phyloP scores from a whole-genome alignment of 2,113 vertebrate genomes.

The Chaetura pelagica region DNA sequence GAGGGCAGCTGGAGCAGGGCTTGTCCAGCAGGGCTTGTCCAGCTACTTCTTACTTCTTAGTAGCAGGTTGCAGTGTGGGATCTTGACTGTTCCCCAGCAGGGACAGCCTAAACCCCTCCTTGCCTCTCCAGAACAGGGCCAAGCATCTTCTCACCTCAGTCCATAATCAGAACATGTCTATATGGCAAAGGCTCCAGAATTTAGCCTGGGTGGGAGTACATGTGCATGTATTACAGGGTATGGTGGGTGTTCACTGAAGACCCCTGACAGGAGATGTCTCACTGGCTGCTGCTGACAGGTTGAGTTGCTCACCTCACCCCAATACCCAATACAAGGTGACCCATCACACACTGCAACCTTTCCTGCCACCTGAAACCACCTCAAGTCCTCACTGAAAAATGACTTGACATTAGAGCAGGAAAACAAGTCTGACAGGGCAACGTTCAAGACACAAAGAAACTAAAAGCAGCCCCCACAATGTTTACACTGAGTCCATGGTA shows the following conservation, averaged over 20 bases:
- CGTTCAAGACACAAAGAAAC: not conserved
- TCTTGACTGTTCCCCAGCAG: too few species aligned
- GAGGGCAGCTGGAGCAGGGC: not conserved
- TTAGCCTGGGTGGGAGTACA: not conserved
- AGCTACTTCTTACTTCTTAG: too few species aligned
- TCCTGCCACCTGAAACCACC: not conserved
- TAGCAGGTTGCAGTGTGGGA: too few species aligned
- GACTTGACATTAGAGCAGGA: not conserved
- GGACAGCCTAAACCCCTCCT: rapidly evolving
- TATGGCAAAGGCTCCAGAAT: not conserved
- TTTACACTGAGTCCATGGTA: rapidly evolving
- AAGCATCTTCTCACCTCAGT: not conserved
- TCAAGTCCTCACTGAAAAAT: not conserved
- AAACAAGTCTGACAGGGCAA: not conserved
- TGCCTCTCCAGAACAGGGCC: not conserved
- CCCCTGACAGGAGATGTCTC: not conserved
- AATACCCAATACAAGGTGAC: too few species aligned
- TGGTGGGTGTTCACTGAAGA: not conserved
- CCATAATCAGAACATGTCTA: not conserved
- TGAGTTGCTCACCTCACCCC: not conserved
- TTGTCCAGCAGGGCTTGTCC: too few species aligned
- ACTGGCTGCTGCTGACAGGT: not conserved
- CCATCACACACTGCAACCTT: not conserved
- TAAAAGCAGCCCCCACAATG: not conserved
- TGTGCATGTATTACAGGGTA: rapidly evolving